phyloP scores from a whole-genome alignment of 2,113 vertebrate species.

The Otus sunia region DNA sequence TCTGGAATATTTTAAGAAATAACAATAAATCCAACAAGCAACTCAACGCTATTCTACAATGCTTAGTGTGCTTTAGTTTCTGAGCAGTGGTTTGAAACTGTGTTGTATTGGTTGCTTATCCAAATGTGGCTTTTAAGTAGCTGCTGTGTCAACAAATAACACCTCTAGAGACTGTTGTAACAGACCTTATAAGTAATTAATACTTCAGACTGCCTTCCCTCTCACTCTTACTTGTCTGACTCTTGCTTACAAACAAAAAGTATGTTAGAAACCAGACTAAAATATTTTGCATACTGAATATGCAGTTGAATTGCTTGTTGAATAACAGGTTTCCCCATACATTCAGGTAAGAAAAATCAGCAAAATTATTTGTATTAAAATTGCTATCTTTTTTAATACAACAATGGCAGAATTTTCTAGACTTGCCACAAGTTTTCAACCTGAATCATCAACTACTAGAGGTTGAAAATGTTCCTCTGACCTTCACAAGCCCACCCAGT shows the following conservation, averaged over 20 bases:
- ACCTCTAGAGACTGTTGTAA: not conserved
- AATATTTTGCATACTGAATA: not conserved
- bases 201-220: not conserved
- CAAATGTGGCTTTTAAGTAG: not conserved
- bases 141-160: not conserved
- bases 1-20: not conserved
- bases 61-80: not conserved
- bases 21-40: not conserved
- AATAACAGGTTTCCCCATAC: not conserved
- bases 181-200: not conserved
- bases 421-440: not conserved
- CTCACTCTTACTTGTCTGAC: not conserved
- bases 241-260: not conserved
- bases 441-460: not conserved
- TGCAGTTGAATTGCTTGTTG: not conserved
- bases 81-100: not conserved
- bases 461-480: accelerated
- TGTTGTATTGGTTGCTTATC: not conserved
- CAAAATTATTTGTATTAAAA: not conserved
- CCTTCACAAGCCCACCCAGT: accelerated
- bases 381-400: too few species aligned
- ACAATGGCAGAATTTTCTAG: not conserved
- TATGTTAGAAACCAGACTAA: not conserved
- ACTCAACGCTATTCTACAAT: accelerated
- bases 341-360: not conserved